A percentile compares a stretch with the other conserved stretches of the same genome.
These are phyloP conservation scores for Caenorhabditis virilis DNA, from an alignment of 2,888 invertebrate species.

Conservation along the genomic window DNA sequence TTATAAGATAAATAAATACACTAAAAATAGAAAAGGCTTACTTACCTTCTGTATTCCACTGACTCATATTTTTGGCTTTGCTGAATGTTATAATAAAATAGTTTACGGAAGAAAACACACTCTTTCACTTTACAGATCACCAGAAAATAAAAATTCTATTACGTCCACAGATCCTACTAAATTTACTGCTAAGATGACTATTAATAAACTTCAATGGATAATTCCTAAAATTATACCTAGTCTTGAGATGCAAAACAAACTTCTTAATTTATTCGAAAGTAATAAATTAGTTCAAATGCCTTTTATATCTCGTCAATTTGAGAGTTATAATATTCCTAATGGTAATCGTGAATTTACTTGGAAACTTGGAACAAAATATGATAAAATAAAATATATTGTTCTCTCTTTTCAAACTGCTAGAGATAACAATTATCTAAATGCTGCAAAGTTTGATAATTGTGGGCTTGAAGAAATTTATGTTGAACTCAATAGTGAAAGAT, in stretches of 20 bases:
- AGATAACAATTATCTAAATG: conserved; percentile 53
- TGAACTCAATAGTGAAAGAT: conserved; percentile 50
- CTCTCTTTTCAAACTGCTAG: conserved; percentile 43
- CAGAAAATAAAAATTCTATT: conserved; percentile 45
- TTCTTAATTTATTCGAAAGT: conserved; percentile 44
- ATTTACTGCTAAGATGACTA: conserved; percentile 39
- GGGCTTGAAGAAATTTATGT: conserved; percentile 52
- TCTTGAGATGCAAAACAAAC: conserved; percentile 53
- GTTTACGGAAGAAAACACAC: conserved; percentile 52
- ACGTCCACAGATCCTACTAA: conserved; percentile 41
- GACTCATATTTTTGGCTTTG: conserved; percentile 54
- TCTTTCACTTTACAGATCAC: conserved; percentile 48
- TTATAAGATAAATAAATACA: conserved; percentile 53
- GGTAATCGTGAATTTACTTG: conserved; percentile 55
- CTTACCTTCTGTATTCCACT: conserved; percentile 51
- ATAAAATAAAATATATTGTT: conserved; percentile 53
- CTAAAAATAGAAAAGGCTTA: conserved; percentile 46
- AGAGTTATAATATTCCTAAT: conserved; percentile 56
- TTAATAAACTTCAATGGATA: conserved; percentile 56
- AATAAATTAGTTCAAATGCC: conserved; percentile 47
- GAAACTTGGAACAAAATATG: conserved; percentile 56
- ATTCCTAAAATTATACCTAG: conserved; percentile 53
- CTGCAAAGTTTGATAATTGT: conserved; percentile 53
- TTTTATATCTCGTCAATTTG: conserved; percentile 52
- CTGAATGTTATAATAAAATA: conserved; percentile 55